Percentiles rank a stretch among this genome's conserved stretches.
These are phyloP conservation scores for Karalla daura DNA, from an alignment of 2,797 vertebrate species.

Conservation along the genomic window DNA sequence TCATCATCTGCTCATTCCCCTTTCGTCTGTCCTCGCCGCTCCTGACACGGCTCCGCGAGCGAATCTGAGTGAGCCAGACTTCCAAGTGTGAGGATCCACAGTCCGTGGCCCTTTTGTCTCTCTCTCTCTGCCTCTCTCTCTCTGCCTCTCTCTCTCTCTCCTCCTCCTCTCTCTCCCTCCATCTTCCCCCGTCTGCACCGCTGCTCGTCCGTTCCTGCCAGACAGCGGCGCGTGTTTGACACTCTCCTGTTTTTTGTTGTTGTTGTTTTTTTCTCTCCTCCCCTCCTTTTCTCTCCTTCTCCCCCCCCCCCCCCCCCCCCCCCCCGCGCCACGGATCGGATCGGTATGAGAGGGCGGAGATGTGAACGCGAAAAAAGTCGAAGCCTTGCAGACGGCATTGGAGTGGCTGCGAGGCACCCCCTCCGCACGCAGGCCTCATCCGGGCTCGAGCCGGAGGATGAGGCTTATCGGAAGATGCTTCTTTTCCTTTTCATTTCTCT, in stretches of 20 bases:
- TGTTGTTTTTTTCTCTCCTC: no score
- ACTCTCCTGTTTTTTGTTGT: no score
- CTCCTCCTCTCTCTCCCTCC: neutral
- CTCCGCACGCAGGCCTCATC: no score
- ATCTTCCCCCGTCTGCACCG: neutral
- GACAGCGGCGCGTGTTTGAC: neutral
- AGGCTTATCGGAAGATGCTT: conserved; percentile 14
- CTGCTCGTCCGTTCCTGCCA: conserved; percentile 1
- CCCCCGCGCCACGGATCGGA: no score
- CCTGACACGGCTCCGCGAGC: no score
- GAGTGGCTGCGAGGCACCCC: no score
- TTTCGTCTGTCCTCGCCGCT: conserved; percentile 5
- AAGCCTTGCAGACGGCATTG: no score
- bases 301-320: no score
- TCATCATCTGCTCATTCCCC: neutral
- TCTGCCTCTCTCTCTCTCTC: conserved; percentile 1
- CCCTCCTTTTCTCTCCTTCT: no score
- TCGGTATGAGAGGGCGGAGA: no score
- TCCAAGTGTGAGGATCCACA: conserved; percentile 7
- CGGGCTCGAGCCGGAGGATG: conserved; percentile 2
- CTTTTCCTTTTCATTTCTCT: conserved; percentile 13
- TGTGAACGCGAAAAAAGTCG: no score
- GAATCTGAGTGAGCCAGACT: no score
- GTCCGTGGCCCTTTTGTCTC: neutral
- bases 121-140: conserved; percentile 5